Evolutionary conservation across 2,113 vertebrate species (phyloP), one percentile per base, ranked within the genome.

Genomic region (Chaetodon auriga): DNA sequence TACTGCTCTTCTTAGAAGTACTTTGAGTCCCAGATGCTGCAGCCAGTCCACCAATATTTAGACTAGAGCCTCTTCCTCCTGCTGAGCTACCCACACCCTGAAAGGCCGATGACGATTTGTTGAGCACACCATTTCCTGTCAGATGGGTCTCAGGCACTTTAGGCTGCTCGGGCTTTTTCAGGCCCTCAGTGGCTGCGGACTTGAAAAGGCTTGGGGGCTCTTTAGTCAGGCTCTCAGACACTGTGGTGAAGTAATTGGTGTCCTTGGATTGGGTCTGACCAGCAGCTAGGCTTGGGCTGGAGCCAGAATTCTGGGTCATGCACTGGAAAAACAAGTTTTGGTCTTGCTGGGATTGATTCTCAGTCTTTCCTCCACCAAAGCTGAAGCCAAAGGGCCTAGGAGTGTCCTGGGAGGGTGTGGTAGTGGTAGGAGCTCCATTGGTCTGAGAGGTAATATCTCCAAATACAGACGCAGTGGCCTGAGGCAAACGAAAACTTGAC

Each of bases 281-380:
- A 68, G 90, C 84, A 70, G 84, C 45, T 21, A 90, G 82, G 71
- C 68, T 91, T 41, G 89, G 80, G 85, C 94, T 96, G 60, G 95
- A 94, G 81, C 96, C 94, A 92, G 97, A 93, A 87, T 95, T 97
- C 94, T 99, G 97, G 63, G 97, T 96, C 98, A 99, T 99, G 90
- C 97, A 99, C 75, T 99, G 97, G 94, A 99, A 98, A 96, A 99
- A 99, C 83, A 99, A 95, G 94, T 99, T 99, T 93, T 98, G 97
- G 86, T 97, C 97, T 91, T 96, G 97, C 88, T 90, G 86, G 14
- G 91, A 64, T 75, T 90, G 89, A 64, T 93, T 76, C 70, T 97
- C 96, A 60, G 92, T 93, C 90, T 95, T 95, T 77, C 89, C 91
- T 80, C 93, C 93, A n/a, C 95, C 94, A 93, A 99, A 98, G 72